Conservation (phyloP, 2,113 vertebrate genomes). For the Hydropotes inermis region DNA sequence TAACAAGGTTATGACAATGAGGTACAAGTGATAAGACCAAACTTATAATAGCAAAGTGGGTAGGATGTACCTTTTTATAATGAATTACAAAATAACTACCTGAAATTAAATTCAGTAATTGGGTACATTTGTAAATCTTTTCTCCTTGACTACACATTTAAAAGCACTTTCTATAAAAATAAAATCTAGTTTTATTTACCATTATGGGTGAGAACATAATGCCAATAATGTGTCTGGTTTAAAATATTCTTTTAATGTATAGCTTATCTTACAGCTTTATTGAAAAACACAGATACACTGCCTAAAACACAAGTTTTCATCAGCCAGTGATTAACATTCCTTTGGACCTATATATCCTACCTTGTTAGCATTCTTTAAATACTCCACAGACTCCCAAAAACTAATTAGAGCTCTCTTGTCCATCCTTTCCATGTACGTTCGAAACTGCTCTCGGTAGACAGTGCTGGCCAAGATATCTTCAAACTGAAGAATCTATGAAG, state of each 20-base stretch:
- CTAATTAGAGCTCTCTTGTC: constrained; percentile 92
- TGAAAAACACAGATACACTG: background rate
- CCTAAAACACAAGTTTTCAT: background rate
- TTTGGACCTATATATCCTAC: constrained; percentile 74
- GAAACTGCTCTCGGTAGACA: constrained; percentile 91
- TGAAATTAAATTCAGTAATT: background rate
- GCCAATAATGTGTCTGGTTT: background rate
- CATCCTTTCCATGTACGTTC: constrained; percentile 93
- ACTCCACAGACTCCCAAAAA: constrained; percentile 97
- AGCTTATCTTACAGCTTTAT: background rate
- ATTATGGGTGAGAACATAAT: background rate
- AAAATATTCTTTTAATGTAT: background rate
- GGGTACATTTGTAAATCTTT: background rate
- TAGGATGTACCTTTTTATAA: background rate
- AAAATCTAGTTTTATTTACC: background rate
- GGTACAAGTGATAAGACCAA: background rate
- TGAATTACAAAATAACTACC: background rate
- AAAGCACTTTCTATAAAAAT: constrained; percentile 20
- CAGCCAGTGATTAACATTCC: background rate
- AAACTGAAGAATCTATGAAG: constrained; percentile 94
- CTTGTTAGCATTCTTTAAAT: constrained; percentile 95
- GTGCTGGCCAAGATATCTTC: constrained; percentile 93
- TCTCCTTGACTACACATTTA: background rate
- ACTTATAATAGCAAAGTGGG: background rate
- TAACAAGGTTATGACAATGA: background rate